Base-by-base conservation (phyloP, 2,888 invertebrate species). In the Mimumesa dahlbomi region DNA sequence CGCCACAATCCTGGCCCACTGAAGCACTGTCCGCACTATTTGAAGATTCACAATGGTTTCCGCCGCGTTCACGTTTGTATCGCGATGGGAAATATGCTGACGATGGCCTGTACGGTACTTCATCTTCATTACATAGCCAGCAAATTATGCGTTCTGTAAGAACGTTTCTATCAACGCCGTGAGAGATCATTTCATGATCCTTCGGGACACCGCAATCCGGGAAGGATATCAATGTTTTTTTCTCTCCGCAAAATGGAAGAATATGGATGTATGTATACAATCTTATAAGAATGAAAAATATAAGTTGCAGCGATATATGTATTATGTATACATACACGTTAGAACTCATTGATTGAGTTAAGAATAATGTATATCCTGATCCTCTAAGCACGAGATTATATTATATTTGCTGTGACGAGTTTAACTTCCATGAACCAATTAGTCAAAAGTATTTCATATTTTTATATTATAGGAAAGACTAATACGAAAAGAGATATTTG, bases 51-150 rank as follows among this genome's bases (percentile, higher is more conserved):
- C 84, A 92, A 91, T 76, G 91, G 92, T 25, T 97, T 97, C 90
- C 92, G 96, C 52, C 92, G 92, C 40, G 92, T 94, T 54, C 97
- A 97, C 90, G 93, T 94, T 87, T 91, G 91, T 67, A 94, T 96
- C 80, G 96, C 96, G 11, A 93, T 95, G 88, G 95, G 95, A 61
- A 96, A 96, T 84, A 92, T 97, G 90, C 90, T 93, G 19, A 91
- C 93, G 0, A 92, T 95, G 90, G 91, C 91, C 5, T 93, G 93
- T 82, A 94, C 94, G 7, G 91, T 93, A 46, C 89, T 94, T 69
- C 94, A 95, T 87, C 89, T 94, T 59, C 91, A 93, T 87, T 93
- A 94, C 88, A 90, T 94, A 72, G 91, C 93, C 48, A 91, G 87
- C 87, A 92, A 90, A 88, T 89, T 91, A 29, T 88, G 88, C 71